Base-by-base conservation (phyloP, 2,797 vertebrate species). In the Heteromormyrus szaboi region DNA sequence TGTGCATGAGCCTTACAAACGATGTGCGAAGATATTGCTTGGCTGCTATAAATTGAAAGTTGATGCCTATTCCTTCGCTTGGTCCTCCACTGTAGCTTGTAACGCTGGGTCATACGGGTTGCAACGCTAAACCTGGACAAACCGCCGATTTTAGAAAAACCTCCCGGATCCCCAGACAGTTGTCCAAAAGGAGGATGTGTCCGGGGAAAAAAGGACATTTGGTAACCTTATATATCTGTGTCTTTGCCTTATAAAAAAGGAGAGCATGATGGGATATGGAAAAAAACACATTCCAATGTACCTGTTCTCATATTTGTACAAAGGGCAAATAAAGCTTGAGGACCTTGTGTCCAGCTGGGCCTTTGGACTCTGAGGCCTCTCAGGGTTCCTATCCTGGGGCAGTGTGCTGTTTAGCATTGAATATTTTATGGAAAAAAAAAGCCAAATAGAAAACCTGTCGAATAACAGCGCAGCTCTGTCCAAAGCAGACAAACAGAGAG, bases 401-500 rank as follows among this genome's bases (percentile, higher is more conserved):
- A 11, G 33, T 19, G 37, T 46, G 76, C 76, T 46, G 14, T 44
- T 81, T 46, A n/a, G 41, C 76, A 81, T 81, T 9, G 19, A 81
- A 50, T 17, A 29, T 53, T 51, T 12, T 51, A 19, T 25, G 6
- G 25, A 84, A 33, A 68, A 46, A 29, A 46, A 33, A 65, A 46
- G 44, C 12, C 33, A 7, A 85, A 91, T 41, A 72, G 22, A 83
- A 29, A 29, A 22, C 1, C 79, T 86, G 90, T 90, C 88, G 59
- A 17, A 88, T 87, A 56, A 29, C 83, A 14, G 3, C 76, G 4
- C 85, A 87, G 86, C 90, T 89, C 85, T 37, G 88, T 91, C 91
- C 90, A 90, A 92, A 88, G 91, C 87, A 92, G 92, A 92, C 90
- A 90, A 90, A 91, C 86, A 62, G 86, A 88, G 90, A 92, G 90